Percentiles rank a stretch among this genome's conserved stretches.
phyloP scores from a whole-genome alignment of 2,797 vertebrate genomes.

The Pangasius krempfi region DNA sequence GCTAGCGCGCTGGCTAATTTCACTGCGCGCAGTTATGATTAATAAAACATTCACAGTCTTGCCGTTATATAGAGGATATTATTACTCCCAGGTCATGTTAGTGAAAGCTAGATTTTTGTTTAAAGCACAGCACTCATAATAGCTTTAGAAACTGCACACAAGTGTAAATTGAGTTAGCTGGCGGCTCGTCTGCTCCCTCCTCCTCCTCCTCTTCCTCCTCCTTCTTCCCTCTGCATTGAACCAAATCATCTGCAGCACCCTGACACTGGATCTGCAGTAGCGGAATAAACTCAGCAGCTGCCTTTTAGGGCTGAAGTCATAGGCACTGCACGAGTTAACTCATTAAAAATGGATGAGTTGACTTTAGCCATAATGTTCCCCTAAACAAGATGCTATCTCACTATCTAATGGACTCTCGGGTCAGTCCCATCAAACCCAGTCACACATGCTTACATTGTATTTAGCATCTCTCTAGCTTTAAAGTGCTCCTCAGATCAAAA shows the following conservation, averaged over 20 bases:
- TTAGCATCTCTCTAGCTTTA: background rate
- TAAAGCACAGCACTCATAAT: background rate
- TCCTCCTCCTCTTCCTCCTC: constrained; percentile 40
- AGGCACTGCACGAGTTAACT: background rate
- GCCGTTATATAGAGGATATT: background rate
- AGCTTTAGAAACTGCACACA: background rate
- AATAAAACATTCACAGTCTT: background rate
- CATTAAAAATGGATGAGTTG: background rate
- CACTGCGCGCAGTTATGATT: background rate
- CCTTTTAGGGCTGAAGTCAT: background rate
- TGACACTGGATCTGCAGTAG: constrained; percentile 70
- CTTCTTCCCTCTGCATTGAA: constrained; percentile 72
- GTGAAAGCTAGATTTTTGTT: background rate
- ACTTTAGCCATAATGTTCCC: background rate
- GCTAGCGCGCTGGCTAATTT: background rate
- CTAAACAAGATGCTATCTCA: background rate
- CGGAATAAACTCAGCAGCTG: constrained; percentile 1
- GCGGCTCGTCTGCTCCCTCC: constrained; percentile 62
- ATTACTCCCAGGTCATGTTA: background rate
- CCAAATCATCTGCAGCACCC: constrained; percentile 73
- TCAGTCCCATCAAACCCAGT: background rate
- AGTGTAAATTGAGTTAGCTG: constrained; percentile 72
- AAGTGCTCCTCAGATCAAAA: background rate
- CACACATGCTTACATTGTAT: background rate
- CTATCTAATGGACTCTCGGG: background rate